Base-by-base conservation (phyloP, 2,113 vertebrate genomes). In the Ivindomyrus marchei region DNA sequence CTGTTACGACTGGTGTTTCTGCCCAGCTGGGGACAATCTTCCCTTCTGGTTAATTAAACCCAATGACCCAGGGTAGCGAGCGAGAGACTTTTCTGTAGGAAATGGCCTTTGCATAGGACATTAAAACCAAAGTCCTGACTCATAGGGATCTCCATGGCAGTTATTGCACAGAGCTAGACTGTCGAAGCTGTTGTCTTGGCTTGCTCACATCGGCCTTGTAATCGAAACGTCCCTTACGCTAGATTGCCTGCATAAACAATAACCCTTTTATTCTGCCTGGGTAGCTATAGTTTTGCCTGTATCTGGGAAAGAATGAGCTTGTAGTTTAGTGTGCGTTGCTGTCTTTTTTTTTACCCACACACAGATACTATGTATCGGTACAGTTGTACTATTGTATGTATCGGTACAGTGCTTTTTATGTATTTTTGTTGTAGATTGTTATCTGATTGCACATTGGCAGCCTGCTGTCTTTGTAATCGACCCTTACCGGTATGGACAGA, bases 91-190 rank as follows among this genome's bases (percentile, higher is more conserved):
- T 50, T 66, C 45, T 80, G 13, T 88, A 66, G 21, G 62, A 47
- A 46, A 27, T n/a, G 24, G 62, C 70, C 45, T 56, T 89, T 83
- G 36, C 19, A 42, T n/a, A n/a, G 24, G 88, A 84, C 31, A 89
- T 89, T 89, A 62, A 56, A 62, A 89, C 36, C 84, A n/a, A 31
- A 39, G 52, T n/a, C 74, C 74, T 24, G 21, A 31, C 46, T 77
- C 88, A 77, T 21, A 10, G 62, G 42, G 42, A 70, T 70, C 47
- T 19, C 42, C 17, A 17, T 52, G 46, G 36, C 87, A 21, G 66
- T 50, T 77, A 74, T 52, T 45, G 39, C 36, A 24, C 36, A 88
- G 88, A 27, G 21, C 49, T 39, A 62, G 47, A 47, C 46, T 52
- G 66, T 53, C 17, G 24, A 58, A 36, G 31, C 53, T 87, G 85